Evolutionary conservation across 2,797 vertebrate species (phyloP), one percentile per base, ranked within the genome.

Genomic region (Gambusia yucatana): DNA sequence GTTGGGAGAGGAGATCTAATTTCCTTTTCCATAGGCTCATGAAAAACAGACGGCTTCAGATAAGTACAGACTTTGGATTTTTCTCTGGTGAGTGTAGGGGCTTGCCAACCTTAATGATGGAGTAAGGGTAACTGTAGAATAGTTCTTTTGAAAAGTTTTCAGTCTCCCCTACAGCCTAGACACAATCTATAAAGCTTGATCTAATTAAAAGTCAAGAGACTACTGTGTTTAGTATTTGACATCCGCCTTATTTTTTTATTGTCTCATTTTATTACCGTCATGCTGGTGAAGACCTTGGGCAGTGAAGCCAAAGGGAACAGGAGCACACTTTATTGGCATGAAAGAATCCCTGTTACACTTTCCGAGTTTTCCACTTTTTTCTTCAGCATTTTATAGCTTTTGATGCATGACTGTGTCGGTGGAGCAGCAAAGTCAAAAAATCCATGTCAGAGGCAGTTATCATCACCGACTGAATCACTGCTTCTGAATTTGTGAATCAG

Each of bases 1-100:
- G 83, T 87, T 81, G 78, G 78, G 78, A 90, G 90, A 59, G 17
- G 77, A 86, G 90, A 93, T 95, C 88, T 91, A 91, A 94, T 96
- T 95, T 95, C 93, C 93, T 93, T 93, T 92, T 91, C 90, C 90
- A 94, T 94, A 94, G 88, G 87, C 91, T 94, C 91, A 95, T 94
- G 93, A 93, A 94, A 95, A 95, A 92, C 95, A 96, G 95, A 94
- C 93, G 41, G 82, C 87, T 87, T 88, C 77, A 91, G 91, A 94
- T 91, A 92, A 94, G 89, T 94, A 87, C 76, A 86, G 90, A 88
- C 87, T 83, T 79, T 87, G 85, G 85, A 94, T 94, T 90, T 94
- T 92, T 94, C 90, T 95, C 91, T 92, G 84, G 92, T 89, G 78
- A 87, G 91, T 89, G 88, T 88, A 75, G 78, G 71, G 86, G 87